Evolutionary conservation across 1,140 invertebrate genomes (phyloP), one percentile per base, ranked within the genome.

Genomic region (Ips typographus): DNA sequence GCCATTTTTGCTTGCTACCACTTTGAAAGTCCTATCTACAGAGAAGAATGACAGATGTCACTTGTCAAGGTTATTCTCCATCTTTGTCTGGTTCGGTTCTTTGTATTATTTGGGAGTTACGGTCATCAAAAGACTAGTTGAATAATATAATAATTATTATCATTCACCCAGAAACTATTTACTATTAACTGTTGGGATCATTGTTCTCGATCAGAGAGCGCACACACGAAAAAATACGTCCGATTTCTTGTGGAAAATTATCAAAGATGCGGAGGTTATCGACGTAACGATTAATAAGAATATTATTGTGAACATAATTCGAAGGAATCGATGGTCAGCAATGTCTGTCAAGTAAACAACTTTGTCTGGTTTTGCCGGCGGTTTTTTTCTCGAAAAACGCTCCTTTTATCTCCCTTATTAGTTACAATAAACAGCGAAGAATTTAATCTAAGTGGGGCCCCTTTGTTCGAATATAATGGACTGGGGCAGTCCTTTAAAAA

Each of bases 401-500:
- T 22, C 44, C 44, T 22, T 3, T 8, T 22, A 49, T 6, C 7
- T 49, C 22, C 7, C 44, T 49, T 49, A 22, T 49, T 49, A 49
- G 44, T 49, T 49, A 49, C 44, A 22, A 49, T 8, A 22, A 22
- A 49, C 44, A 8, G 44, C 44, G 44, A 49, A 6, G 44, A 6
- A 49, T 6, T 22, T 22, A 22, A 22, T 22, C 22, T 22, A 22
- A 22, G 22, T 22, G 22, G 22, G 22, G 22, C 56, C 56, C 6
- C 40, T 36, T 61, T 44, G 40, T 61, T 42, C 3, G 56, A 58
- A 36, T 58, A 40, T 38, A 58, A 58, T 38, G 40, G 56, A 22
- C 22, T 49, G 44, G 38, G 59, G 36, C 59, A 41, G 40, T 61
- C 43, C 59, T 43, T 61, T 47, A 61, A 61, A 61, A 61, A 61